phyloP scores from a whole-genome alignment of 1,140 invertebrate species.

The Xylocopa sonorina region DNA sequence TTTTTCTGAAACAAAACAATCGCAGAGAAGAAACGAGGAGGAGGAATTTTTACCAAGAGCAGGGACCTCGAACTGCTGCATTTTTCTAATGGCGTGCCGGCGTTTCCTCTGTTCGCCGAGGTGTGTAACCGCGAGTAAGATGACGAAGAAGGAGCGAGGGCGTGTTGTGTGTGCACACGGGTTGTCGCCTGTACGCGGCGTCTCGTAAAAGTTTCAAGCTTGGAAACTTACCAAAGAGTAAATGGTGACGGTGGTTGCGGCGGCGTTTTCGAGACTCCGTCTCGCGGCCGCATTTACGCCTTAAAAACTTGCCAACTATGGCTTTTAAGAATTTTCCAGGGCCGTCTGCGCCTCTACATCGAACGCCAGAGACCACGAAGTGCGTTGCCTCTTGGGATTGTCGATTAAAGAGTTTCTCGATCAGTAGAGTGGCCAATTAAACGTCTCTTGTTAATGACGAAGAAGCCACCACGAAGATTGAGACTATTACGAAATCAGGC shows the following conservation, averaged over 20 bases:
- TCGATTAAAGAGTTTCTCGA: conserved; percentile 26
- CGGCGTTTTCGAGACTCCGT: conserved; percentile 14
- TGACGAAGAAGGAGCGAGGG: conserved; percentile 8
- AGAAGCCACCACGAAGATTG: too few relatives aligned
- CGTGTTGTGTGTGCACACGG: background rate
- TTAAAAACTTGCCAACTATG: conserved; percentile 67
- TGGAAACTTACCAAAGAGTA: conserved; percentile 69
- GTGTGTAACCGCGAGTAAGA: conserved; percentile 20
- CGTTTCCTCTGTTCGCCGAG: conserved; percentile 18
- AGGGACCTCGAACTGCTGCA: conserved; percentile 47
- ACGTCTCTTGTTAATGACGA: too few relatives aligned
- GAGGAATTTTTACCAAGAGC: conserved; percentile 54
- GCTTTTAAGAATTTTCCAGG: conserved; percentile 63
- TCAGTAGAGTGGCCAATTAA: background rate
- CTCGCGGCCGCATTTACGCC: conserved; percentile 43
- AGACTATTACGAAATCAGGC: conserved; percentile 14
- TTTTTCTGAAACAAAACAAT: too few relatives aligned
- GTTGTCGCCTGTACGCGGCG: conserved; percentile 39
- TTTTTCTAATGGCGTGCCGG: conserved; percentile 50
- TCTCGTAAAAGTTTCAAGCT: conserved; percentile 61
- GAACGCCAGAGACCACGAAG: conserved; percentile 29
- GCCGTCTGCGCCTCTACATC: background rate
- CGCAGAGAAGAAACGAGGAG: background rate
- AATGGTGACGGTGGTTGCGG: conserved; percentile 53
- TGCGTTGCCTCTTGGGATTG: background rate